Evolutionary conservation across 2,888 invertebrate genomes (phyloP).

Genomic region (Meteorus colon): DNA sequence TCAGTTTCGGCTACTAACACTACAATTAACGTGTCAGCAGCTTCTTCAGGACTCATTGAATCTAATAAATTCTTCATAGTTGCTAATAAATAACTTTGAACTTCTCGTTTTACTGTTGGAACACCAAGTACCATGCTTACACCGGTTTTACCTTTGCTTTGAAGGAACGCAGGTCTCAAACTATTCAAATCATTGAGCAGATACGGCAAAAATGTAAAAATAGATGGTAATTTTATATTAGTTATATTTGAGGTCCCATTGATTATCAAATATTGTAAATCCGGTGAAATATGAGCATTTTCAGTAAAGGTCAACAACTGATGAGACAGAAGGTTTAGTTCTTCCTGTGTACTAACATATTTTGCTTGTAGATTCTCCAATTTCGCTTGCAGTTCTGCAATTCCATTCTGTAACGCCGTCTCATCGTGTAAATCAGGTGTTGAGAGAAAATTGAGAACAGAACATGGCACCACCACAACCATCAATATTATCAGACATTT

Average conservation of each 20-base stretch:
- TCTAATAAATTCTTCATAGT: slow-evolving; percentile 89
- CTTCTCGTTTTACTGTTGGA: slow-evolving; percentile 91
- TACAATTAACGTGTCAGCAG: slow-evolving; percentile 87
- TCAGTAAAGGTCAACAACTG: slow-evolving; percentile 75
- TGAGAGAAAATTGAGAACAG: slow-evolving; percentile 64
- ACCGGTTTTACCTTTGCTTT: slow-evolving; percentile 83
- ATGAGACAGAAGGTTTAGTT: slow-evolving; percentile 81
- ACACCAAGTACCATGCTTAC: slow-evolving; percentile 90
- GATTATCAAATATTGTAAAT: slow-evolving; percentile 70
- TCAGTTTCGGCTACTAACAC: slow-evolving; percentile 93
- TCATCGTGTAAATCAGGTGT: slow-evolving; percentile 66
- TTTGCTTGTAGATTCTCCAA: slow-evolving; percentile 86
- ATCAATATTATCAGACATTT: slow-evolving; percentile 65
- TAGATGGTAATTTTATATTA: slow-evolving; percentile 82
- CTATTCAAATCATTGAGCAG: slow-evolving; percentile 85
- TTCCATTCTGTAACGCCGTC: slow-evolving; percentile 69
- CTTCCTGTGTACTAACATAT: slow-evolving; percentile 85
- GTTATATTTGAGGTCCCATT: slow-evolving; percentile 71
- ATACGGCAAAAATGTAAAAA: slow-evolving; percentile 91
- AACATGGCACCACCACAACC: slow-evolving; percentile 64
- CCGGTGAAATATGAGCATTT: slow-evolving; percentile 66
- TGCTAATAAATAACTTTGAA: slow-evolving; percentile 88
- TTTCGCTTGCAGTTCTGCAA: slow-evolving; percentile 86
- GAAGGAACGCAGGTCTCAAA: slow-evolving; percentile 84
- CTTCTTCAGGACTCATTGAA: slow-evolving; percentile 83